Evolutionary conservation across 2,797 vertebrate genomes (phyloP), one percentile per base, ranked within the genome.

Genomic region (Catamblyrhynchus diadema): DNA sequence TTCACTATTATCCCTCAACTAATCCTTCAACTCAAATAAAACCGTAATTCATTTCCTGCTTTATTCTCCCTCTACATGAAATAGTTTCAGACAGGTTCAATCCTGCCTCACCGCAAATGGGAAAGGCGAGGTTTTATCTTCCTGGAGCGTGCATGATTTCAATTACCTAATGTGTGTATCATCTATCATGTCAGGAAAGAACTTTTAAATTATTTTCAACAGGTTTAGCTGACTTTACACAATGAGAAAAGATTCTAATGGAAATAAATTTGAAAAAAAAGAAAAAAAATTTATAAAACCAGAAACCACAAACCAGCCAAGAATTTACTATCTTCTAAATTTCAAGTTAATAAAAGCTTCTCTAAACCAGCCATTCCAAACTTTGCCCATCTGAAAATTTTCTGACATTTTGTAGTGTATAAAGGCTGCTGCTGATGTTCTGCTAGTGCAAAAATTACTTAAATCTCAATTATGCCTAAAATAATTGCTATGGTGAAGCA

Each of bases 1-100:
- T 87, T 96, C 5, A 0, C 75, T 92, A 86, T 79, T 86, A 90
- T 88, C 72, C 71, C 80, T 69, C 70, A 96, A 56, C 90, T 95
- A 96, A 97, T 94, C 88, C 94, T 97, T 83, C 88, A 86, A 90
- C 83, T 87, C 84, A 91, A 85, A 89, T 91, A 96, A 96, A 95
- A 90, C 75, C 24, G 0, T 92, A 81, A 91, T 90, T 95, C 83
- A 94, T 92, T 96, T 95, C 90, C 81, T 91, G 79, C 82, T 93
- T 91, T 88, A 91, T 66, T 81, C 75, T 81, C 53, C 79, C 77
- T 78, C 69, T 42, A 60, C 75, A 54, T 37, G 59, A 75, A 95
- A 81, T 22, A 71, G 72, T 75, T 92, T 72, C n/a, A 74, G 95
- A 93, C 95, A 97, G 88, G 96, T 92, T 97, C 92, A 81, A 81